Percentiles rank a stretch among this genome's conserved stretches.
Conservation (phyloP, 2,113 vertebrate genomes). For the Pachycephala philippinensis region DNA sequence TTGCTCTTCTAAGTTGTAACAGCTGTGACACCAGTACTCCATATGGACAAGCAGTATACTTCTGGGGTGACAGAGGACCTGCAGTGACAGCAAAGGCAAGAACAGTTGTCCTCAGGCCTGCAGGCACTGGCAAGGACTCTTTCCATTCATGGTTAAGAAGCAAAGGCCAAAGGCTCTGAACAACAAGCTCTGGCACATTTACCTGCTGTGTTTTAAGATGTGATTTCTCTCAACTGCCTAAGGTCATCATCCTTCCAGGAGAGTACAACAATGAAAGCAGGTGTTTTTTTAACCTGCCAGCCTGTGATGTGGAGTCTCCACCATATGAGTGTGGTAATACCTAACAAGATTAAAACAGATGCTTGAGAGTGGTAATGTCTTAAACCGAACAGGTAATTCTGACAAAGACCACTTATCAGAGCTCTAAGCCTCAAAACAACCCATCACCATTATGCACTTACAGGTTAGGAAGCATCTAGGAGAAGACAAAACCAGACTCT, state of each 20-base stretch:
- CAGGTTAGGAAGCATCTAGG: background rate
- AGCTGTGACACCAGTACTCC: background rate
- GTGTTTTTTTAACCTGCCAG: background rate
- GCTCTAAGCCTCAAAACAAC: background rate
- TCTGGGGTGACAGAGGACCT: background rate
- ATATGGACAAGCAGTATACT: background rate
- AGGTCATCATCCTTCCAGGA: background rate
- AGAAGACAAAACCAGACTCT: background rate
- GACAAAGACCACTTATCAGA: background rate
- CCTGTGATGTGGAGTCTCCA: background rate
- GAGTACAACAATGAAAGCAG: background rate
- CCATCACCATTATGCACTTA: background rate
- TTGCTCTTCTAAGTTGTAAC: background rate
- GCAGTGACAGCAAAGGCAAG: background rate
- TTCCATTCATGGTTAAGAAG: background rate
- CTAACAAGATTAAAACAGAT: background rate
- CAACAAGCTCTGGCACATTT: background rate
- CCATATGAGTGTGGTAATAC: background rate
- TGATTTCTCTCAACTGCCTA: background rate
- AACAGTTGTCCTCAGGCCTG: background rate
- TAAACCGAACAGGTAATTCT: background rate
- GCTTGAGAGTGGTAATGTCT: background rate
- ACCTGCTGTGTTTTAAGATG: background rate
- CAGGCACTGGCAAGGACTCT: background rate
- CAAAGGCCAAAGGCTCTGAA: background rate